Evolutionary conservation across 2,888 invertebrate species (phyloP).

Genomic region (Synanthedon tipuliformis): DNA sequence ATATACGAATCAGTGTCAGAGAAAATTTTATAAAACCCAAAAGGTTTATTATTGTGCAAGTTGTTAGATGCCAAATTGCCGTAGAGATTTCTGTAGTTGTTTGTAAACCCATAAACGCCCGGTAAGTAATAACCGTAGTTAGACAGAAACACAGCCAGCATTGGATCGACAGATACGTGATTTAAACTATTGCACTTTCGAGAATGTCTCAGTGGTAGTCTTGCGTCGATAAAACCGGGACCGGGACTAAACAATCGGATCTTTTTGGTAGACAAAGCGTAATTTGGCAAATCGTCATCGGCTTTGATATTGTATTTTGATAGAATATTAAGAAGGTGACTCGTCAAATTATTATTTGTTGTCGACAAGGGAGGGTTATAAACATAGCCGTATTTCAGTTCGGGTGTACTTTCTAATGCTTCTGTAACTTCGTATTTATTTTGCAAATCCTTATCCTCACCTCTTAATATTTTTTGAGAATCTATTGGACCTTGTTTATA

Average conservation of each 20-base stretch:
- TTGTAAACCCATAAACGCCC: slow-evolving; percentile 35
- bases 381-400: neutral
- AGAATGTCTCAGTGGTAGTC: slow-evolving; percentile 16
- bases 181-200: slow-evolving; percentile 63
- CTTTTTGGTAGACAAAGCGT: slow-evolving; percentile 15
- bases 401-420: neutral
- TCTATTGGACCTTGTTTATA: no score
- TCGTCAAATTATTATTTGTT: slow-evolving; percentile 1
- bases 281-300: slow-evolving; percentile 37
- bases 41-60: slow-evolving; percentile 75
- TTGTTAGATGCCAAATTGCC: slow-evolving; percentile 74
- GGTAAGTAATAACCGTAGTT: slow-evolving; percentile 73
- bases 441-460: neutral
- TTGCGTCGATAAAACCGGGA: slow-evolving; percentile 10
- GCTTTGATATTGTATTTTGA: slow-evolving; percentile 41
- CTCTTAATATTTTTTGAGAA: no score
- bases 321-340: slow-evolving; percentile 12
- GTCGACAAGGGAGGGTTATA: neutral
- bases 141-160: slow-evolving; percentile 71
- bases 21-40: slow-evolving; percentile 71
- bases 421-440: neutral
- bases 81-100: slow-evolving; percentile 64
- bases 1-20: slow-evolving; percentile 47
- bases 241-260: neutral
- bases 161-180: slow-evolving; percentile 70